Evolutionary conservation across 2,888 invertebrate genomes (phyloP), one percentile per base, ranked within the genome.

Genomic region (Conus canariensis): DNA sequence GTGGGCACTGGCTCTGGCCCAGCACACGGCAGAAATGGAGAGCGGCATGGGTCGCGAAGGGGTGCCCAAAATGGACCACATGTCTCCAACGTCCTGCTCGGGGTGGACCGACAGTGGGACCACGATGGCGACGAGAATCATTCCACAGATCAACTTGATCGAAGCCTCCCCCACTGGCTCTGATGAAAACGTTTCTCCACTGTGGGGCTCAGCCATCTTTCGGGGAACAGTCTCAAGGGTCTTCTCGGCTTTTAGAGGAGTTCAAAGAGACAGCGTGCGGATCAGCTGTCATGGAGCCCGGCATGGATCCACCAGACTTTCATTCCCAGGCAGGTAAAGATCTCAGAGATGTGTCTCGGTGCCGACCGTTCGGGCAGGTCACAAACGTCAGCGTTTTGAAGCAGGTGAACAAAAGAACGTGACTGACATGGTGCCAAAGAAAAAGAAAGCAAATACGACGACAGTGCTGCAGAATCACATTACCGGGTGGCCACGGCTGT

Each of bases 1-100:
- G 64, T 92, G 94, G 87, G 94, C 92, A 10, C 85, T 91, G 86
- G 94, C 93, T n/a, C 92, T 94, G 87, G 94, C 94, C 85, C 91
- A 93, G 80, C 94, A 91, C 80, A 92, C 90, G n/a, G 89, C 88
- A n/a, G 90, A 91, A 16, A 92, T 92, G 64, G 90, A 91, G 59
- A 30, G 83, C 22, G 87, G 91, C 6, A 56, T 87, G 80, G 89
- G 89, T 14, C 77, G 88, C 80, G 89, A 90, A 9, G 85, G 70
- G 59, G 22, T 85, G 56, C 89, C 74, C 58, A 56, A 64, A 10
- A 22, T 16, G 74, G 85, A 70, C 85, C 64, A 19, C 45, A 16
- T 30, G 19, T 89, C 89, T 12, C 58, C 56, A 30, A 30, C 70
- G 4, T 77, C 67, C n/a, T 85, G 67, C 10, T 58, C 64, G 80